A percentile compares a stretch with the other conserved stretches of the same genome.
Conservation (phyloP, 2,888 invertebrate genomes). For the Troglohyphantes excavatus region DNA sequence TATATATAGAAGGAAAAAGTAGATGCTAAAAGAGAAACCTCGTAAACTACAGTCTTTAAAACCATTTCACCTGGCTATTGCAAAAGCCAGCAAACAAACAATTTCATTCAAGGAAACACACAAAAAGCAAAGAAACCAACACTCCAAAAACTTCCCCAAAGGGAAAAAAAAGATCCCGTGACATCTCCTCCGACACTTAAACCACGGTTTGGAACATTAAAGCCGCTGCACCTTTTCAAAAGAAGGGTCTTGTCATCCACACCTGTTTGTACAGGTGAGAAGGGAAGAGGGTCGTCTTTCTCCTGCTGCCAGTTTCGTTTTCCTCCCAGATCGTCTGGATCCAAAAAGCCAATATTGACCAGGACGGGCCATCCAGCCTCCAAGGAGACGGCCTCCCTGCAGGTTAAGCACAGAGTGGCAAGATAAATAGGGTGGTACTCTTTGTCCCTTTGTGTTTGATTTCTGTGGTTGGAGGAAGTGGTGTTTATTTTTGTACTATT, state of each 20-base stretch:
- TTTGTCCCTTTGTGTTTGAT: neutral
- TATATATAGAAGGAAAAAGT: too few species aligned
- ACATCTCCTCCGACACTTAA: neutral
- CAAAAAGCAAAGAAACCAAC: neutral
- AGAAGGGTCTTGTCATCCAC: neutral
- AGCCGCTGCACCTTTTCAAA: neutral
- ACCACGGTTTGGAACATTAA: neutral
- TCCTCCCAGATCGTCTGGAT: neutral
- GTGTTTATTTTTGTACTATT: too few species aligned
- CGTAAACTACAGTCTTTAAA: too few species aligned
- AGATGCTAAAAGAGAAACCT: too few species aligned
- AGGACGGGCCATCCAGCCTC: neutral
- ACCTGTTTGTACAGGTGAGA: slow-evolving; percentile 47
- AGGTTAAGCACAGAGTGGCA: slow-evolving; percentile 4
- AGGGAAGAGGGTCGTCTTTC: neutral
- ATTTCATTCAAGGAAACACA: neutral
- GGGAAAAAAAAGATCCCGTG: neutral
- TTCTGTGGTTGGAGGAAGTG: neutral
- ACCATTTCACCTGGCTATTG: too few species aligned
- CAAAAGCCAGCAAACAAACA: neutral
- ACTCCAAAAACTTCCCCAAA: neutral
- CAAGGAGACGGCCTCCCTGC: neutral
- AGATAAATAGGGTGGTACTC: neutral
- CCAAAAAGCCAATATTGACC: slow-evolving; percentile 42
- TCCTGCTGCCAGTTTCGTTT: slow-evolving; percentile 34